Evolutionary conservation across 1,140 invertebrate genomes (phyloP).

Genomic region (Drosophila nigromelanica): DNA sequence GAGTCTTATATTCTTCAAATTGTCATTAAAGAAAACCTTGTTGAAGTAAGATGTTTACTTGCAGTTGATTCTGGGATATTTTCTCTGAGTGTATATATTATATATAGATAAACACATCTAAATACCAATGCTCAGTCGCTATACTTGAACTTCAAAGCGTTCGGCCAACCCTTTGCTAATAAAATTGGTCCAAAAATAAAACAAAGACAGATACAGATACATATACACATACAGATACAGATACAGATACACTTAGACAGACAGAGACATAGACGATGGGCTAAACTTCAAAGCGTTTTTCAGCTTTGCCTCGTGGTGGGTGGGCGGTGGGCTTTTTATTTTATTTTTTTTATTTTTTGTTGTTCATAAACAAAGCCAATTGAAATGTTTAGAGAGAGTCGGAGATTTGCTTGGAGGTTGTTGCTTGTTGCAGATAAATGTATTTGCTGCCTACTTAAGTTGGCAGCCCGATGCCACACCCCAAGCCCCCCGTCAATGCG

Average conservation of each 20-base stretch:
- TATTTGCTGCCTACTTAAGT: constrained; percentile 78
- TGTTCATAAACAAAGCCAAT: constrained; percentile 73
- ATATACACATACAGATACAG: not conserved
- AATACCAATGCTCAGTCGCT: constrained; percentile 57
- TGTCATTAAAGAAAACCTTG: too few species aligned
- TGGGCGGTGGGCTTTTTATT: constrained; percentile 12
- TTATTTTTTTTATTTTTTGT: constrained; percentile 5
- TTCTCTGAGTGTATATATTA: constrained; percentile 3
- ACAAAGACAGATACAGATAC: constrained; percentile 17
- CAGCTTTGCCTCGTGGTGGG: constrained; percentile 15
- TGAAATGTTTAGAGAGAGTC: constrained; percentile 56
- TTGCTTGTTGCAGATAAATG: constrained; percentile 35
- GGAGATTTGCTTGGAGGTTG: constrained; percentile 28
- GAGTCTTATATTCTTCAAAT: too few species aligned
- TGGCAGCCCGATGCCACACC: constrained; percentile 29
- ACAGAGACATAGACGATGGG: constrained; percentile 30
- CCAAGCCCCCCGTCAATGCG: constrained; percentile 44
- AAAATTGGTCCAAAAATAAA: constrained; percentile 77
- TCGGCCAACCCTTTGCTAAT: constrained; percentile 70
- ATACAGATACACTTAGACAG: constrained; percentile 2
- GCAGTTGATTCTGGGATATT: too few species aligned
- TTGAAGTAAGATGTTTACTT: too few species aligned
- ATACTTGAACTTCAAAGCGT: constrained; percentile 78
- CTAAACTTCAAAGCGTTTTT: constrained; percentile 69
- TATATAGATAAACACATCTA: constrained; percentile 40